Conservation (phyloP, 2,797 vertebrate species). For the Sebastolobus alascanus region DNA sequence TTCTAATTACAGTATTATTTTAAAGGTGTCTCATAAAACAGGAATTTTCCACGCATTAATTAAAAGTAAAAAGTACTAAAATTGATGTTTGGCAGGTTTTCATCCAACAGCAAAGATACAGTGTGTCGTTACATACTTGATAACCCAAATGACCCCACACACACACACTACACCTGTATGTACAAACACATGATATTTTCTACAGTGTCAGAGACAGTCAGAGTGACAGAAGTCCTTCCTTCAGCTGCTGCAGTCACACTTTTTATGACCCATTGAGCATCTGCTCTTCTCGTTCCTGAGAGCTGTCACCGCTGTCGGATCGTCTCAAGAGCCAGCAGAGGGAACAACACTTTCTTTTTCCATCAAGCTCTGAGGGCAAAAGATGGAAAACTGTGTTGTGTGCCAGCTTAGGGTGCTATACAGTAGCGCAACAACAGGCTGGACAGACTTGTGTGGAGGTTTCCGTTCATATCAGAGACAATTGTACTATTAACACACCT, state of each 20-base stretch:
- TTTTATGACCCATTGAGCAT: constrained; percentile 40
- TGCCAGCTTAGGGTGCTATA: not conserved
- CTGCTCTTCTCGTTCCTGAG: constrained; percentile 33
- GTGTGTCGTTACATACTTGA: not conserved
- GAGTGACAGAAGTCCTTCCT: constrained; percentile 4
- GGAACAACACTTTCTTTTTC: constrained; percentile 17
- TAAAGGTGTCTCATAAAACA: not conserved
- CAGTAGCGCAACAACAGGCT: not conserved
- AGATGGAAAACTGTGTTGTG: not conserved
- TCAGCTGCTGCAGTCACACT: constrained; percentile 26
- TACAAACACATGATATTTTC: not conserved
- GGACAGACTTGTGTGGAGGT: not conserved
- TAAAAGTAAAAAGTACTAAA: not conserved
- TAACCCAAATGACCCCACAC: not conserved
- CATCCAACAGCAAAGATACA: not conserved
- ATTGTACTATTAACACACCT: not conserved
- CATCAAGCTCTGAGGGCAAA: not conserved
- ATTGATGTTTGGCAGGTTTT: not conserved
- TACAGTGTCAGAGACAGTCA: not conserved
- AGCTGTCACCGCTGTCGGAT: constrained; percentile 38
- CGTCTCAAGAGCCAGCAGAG: constrained; percentile 7
- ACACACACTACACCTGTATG: not conserved
- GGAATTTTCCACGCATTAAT: not conserved
- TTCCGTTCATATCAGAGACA: constrained; percentile 1
- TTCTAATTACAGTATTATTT: not conserved